Conservation (phyloP, 2,113 vertebrate genomes). For the Chrysemys picta region DNA sequence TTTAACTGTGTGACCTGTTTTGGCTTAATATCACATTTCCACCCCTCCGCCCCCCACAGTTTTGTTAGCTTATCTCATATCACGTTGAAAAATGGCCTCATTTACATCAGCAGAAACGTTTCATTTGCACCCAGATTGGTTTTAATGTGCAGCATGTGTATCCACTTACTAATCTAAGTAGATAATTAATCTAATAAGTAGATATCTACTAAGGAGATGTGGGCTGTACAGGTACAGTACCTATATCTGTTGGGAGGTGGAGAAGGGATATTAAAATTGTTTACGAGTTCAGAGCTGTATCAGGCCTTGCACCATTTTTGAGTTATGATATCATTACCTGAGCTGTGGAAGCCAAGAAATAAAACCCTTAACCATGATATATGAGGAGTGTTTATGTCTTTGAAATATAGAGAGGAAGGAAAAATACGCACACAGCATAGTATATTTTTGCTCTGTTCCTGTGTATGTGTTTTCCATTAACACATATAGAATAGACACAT, state of each 20-base stretch:
- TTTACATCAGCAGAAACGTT: rapidly evolving
- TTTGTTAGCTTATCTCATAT: not conserved
- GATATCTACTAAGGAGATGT: not conserved
- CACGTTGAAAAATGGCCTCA: not conserved
- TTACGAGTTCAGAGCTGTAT: slow-evolving; percentile 50
- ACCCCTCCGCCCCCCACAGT: not conserved
- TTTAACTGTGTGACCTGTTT: not conserved
- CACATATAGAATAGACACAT: not conserved
- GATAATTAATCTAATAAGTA: not conserved
- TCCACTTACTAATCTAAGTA: not conserved
- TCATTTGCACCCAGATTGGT: not conserved
- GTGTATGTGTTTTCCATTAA: not conserved
- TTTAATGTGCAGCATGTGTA: not conserved
- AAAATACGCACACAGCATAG: not conserved
- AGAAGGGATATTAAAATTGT: slow-evolving; percentile 61
- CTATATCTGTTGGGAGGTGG: not conserved
- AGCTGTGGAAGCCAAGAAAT: slow-evolving; percentile 57
- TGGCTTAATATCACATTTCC: not conserved
- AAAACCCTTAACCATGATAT: slow-evolving; percentile 64
- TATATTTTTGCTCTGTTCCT: not conserved
- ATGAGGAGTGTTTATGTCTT: slow-evolving; percentile 57
- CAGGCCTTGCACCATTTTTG: slow-evolving; percentile 31
- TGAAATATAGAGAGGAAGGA: slow-evolving; percentile 46
- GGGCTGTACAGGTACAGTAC: slow-evolving; percentile 8
- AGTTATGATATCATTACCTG: slow-evolving; percentile 73